phyloP scores from a whole-genome alignment of 2,797 vertebrate species.

The Myotis myotis region DNA sequence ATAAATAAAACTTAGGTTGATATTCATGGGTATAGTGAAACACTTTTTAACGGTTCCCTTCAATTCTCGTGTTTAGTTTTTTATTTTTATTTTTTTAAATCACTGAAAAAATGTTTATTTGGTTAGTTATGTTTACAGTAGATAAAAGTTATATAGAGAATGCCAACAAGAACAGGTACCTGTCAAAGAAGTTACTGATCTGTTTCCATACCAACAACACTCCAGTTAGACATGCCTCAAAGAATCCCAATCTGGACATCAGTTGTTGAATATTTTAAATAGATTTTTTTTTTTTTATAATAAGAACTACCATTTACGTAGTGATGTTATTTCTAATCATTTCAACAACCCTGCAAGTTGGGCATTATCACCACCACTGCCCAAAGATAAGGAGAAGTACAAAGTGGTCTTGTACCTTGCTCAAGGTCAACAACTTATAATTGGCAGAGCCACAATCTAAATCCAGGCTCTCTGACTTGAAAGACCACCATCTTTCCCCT shows the following conservation, averaged over 20 bases:
- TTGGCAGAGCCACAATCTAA: not conserved
- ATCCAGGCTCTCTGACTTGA: not conserved
- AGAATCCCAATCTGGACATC: not conserved
- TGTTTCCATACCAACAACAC: not conserved
- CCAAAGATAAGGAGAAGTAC: not conserved
- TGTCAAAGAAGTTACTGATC: conserved; percentile 20
- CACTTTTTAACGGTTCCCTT: not conserved
- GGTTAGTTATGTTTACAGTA: not conserved
- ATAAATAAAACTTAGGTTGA: not conserved
- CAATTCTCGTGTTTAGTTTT: not conserved
- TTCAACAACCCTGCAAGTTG: not conserved
- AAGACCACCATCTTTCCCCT: not conserved
- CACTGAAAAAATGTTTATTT: not conserved
- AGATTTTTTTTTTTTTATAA: not conserved
- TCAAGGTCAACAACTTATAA: not conserved
- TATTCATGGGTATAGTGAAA: not conserved
- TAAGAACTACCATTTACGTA: not conserved
- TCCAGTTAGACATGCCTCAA: not conserved
- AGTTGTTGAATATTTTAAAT: conserved; percentile 29
- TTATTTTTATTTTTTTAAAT: not conserved
- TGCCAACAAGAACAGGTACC: not conserved
- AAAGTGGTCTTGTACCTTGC: not conserved
- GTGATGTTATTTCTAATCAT: not conserved
- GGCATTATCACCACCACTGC: not conserved
- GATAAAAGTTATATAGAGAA: not conserved